Base-by-base conservation (phyloP, 2,797 vertebrate genomes). In the Martes flavigula region DNA sequence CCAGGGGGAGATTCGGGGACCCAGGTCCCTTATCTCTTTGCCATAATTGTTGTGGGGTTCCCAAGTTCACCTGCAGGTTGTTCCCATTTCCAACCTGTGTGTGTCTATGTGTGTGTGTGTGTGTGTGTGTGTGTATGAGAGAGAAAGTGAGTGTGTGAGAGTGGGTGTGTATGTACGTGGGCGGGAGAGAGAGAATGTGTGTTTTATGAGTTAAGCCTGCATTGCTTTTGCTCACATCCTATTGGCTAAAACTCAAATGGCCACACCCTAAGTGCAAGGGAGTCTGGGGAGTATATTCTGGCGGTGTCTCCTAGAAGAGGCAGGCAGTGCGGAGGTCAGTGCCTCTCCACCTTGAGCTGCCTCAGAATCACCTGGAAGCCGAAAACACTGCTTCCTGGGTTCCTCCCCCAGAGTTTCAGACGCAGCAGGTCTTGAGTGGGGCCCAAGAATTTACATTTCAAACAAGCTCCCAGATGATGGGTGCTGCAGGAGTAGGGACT, bases 91-190 rank as follows among this genome's bases (percentile, higher is more conserved):
- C 18, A 23, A 0, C 32, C 23, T 27, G 7, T 8, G 27, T 21
- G 12, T 13, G 38, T n/a, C n/a, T n/a, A n/a, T n/a, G n/a, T n/a
- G 6, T 40, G 3, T 78, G 21, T 35, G 18, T 10, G 11, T 2
- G 4, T 9, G 12, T 13, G 38, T 0, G 4, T 32, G 32, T 25
- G n/a, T 35, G 11, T 10, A 5, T 8, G 35, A 12, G 30, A 32
- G 2, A 18, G 46, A 10, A 9, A 9, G 43, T 2, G 43, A 30
- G 43, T 62, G 25, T 23, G 32, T 23, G 32, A 4, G 12, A 3
- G 7, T 17, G 15, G 7, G 14, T 0, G 1, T 40, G 32, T 35
- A 21, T 25, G 12, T 12, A 7, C 1, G 27, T 32, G 46, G 5
- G 18, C 7, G 3, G 1, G 66, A 56, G n/a, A 38, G n/a, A 70